Conservation (phyloP, 2,113 vertebrate species). For the Zeus faber region DNA sequence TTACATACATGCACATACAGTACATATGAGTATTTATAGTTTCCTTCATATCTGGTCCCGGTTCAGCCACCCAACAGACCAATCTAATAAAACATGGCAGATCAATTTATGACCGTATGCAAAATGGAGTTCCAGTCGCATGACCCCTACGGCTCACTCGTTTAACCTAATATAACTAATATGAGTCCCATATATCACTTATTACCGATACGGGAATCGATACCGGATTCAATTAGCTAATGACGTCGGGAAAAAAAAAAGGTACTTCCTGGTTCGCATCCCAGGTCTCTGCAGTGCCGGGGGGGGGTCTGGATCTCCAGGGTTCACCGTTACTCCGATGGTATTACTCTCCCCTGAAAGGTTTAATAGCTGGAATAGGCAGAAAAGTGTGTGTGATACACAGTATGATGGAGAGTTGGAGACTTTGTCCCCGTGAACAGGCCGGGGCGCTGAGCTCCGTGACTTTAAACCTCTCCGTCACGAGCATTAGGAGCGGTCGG, state of each 20-base stretch:
- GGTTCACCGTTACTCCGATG: no score
- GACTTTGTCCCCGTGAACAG: neutral
- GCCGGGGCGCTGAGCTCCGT: constrained; percentile 1
- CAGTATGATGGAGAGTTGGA: neutral
- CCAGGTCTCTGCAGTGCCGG: constrained; percentile 31
- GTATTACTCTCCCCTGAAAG: no score
- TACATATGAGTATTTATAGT: neutral
- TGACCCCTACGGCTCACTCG: constrained; percentile 61
- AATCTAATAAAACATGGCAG: constrained; percentile 67
- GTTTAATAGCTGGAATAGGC: no score
- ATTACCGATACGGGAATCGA: constrained; percentile 71
- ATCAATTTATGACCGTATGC: constrained; percentile 65
- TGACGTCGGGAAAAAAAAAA: constrained; percentile 52
- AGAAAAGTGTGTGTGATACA: no score
- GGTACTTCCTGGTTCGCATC: constrained; percentile 64
- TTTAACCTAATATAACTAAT: constrained; percentile 76
- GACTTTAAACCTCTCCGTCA: constrained; percentile 39
- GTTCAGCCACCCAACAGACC: constrained; percentile 35
- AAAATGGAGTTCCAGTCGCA: constrained; percentile 41
- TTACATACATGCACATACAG: neutral
- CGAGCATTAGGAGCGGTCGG: constrained; percentile 38
- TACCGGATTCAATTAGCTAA: constrained; percentile 72
- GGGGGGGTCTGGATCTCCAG: neutral
- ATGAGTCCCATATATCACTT: constrained; percentile 69
- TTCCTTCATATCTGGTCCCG: no score